Conservation (phyloP, 2,888 invertebrate genomes). For the Nomada ferruginata region DNA sequence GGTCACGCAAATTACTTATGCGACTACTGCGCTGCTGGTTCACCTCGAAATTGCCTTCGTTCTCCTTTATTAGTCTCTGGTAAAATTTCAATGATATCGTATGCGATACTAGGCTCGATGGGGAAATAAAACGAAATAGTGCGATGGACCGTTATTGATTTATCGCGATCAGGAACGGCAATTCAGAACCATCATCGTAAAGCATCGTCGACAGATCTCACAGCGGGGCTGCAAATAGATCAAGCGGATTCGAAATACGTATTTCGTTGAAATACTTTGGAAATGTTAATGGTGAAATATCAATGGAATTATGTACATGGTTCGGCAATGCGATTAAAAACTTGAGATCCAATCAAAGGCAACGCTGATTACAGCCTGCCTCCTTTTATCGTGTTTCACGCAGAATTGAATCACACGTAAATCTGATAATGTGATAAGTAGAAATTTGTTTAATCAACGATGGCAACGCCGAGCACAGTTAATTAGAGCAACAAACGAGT, state of each 20-base stretch:
- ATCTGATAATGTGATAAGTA: conserved; percentile 26
- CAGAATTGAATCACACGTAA: conserved; percentile 32
- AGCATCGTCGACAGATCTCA: conserved; percentile 38
- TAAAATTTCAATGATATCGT: neutral
- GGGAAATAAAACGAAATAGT: conserved; percentile 17
- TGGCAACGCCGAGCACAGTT: conserved; percentile 1
- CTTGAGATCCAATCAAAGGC: conserved; percentile 33
- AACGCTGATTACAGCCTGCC: conserved; percentile 19
- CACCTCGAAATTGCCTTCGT: neutral
- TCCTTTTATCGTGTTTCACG: conserved; percentile 20
- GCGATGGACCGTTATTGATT: conserved; percentile 27
- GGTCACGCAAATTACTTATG: conserved; percentile 51
- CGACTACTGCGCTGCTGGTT: conserved; percentile 12
- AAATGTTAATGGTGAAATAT: conserved; percentile 33
- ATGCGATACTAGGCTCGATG: neutral
- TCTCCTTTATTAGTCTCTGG: conserved; percentile 3
- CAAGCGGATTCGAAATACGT: conserved; percentile 35
- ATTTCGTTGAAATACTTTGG: conserved; percentile 24
- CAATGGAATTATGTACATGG: conserved; percentile 13
- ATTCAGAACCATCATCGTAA: conserved; percentile 43
- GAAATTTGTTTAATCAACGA: conserved; percentile 37
- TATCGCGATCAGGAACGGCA: conserved; percentile 31
- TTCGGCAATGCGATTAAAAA: conserved; percentile 36
- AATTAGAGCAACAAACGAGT: conserved; percentile 24
- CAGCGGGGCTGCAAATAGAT: conserved; percentile 29